A percentile compares a stretch with the other conserved stretches of the same genome.
phyloP scores from a whole-genome alignment of 2,113 vertebrate species.

The Daboia siamensis region DNA sequence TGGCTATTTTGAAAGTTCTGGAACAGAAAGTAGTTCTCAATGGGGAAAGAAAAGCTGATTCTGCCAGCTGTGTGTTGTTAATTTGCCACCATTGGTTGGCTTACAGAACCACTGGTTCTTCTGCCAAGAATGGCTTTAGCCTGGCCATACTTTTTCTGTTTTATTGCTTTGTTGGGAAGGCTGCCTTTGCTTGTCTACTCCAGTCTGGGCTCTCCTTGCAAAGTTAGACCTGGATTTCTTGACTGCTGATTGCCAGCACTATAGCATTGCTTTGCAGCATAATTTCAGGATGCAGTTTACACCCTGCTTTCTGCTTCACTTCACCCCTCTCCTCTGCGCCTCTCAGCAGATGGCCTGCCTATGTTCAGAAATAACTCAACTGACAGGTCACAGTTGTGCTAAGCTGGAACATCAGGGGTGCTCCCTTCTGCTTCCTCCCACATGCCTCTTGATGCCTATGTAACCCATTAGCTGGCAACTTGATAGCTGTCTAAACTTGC shows the following conservation, averaged over 20 bases:
- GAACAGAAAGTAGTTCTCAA: not conserved
- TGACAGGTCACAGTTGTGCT: not conserved
- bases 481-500: not conserved
- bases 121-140: not conserved
- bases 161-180: not conserved
- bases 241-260: not conserved
- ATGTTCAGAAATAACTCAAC: not conserved
- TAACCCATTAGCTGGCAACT: not conserved
- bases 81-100: not conserved
- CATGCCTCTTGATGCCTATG: not conserved
- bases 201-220: not conserved
- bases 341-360: not conserved
- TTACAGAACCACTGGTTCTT: not conserved
- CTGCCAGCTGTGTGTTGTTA: not conserved
- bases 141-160: not conserved
- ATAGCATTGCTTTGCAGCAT: not conserved
- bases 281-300: not conserved
- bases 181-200: not conserved
- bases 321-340: not conserved
- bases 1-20: not conserved
- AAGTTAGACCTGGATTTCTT: not conserved
- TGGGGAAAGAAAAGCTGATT: not conserved
- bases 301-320: not conserved
- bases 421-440: not conserved
- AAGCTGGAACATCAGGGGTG: not conserved